A percentile compares a stretch with the other conserved stretches of the same genome.
Conservation (phyloP, 1,140 invertebrate species). For the Lepidotrigona ventralis region DNA sequence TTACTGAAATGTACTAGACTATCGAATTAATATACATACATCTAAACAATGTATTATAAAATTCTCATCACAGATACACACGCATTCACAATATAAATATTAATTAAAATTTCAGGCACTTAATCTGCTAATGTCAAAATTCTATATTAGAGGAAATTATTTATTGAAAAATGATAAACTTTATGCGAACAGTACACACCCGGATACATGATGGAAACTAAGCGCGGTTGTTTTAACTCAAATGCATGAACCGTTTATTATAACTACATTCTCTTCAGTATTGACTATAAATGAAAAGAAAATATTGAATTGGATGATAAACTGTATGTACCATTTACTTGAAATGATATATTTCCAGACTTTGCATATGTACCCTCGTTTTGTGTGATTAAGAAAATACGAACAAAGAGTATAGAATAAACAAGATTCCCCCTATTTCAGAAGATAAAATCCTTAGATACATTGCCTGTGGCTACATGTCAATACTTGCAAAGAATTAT, state of each 20-base stretch:
- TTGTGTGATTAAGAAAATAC: conserved; percentile 37
- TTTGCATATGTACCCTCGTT: conserved; percentile 2
- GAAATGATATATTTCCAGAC: conserved; percentile 11
- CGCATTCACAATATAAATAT: background rate
- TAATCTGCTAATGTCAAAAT: background rate
- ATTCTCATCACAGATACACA: background rate
- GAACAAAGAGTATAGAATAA: conserved; percentile 32
- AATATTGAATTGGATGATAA: conserved; percentile 34
- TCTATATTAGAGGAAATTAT: background rate
- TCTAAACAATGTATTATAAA: background rate
- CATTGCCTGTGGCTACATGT: background rate
- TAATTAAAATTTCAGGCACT: conserved; percentile 6
- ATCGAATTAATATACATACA: background rate
- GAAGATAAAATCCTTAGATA: conserved; percentile 40
- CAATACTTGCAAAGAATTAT: background rate
- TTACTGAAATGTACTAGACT: background rate
- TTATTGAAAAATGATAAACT: conserved; percentile 21
- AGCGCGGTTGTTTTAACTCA: conserved; percentile 19
- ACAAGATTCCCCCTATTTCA: conserved; percentile 47
- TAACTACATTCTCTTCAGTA: background rate
- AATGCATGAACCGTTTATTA: background rate
- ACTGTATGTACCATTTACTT: conserved; percentile 41
- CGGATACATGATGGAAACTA: background rate
- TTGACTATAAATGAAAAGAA: conserved; percentile 14
- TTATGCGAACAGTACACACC: background rate